Conservation (phyloP, 2,113 vertebrate species). For the Takifugu bimaculatus region DNA sequence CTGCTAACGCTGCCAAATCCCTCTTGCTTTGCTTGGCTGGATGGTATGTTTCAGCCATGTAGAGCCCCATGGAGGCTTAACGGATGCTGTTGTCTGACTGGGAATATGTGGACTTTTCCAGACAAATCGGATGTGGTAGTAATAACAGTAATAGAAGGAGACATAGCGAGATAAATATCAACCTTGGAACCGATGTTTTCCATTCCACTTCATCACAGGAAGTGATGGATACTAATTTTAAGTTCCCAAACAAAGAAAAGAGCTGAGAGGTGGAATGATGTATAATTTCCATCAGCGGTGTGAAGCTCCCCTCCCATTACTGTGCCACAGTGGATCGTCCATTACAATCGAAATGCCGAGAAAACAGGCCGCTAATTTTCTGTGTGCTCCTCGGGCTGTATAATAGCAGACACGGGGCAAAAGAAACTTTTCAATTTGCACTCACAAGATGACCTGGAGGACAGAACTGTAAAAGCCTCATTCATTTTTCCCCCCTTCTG, state of each 20-base stretch:
- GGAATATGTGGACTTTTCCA: constrained; percentile 14
- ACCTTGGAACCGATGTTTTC: constrained; percentile 21
- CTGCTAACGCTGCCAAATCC: constrained; percentile 40
- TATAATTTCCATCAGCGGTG: constrained; percentile 24
- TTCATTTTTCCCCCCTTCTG: constrained; percentile 33
- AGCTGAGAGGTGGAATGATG: constrained; percentile 1
- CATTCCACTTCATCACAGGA: constrained; percentile 16
- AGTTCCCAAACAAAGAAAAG: constrained; percentile 22
- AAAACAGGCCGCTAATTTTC: constrained; percentile 22
- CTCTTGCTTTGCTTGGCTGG: constrained; percentile 38
- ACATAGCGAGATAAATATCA: constrained; percentile 27
- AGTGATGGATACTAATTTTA: constrained; percentile 26
- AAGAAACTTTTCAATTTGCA: constrained; percentile 55
- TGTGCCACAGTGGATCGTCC: constrained; percentile 3
- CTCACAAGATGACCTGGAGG: neutral
- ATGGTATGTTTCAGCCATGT: constrained; percentile 34
- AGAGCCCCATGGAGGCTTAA: constrained; percentile 40
- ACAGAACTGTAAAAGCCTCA: constrained; percentile 19
- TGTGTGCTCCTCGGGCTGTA: constrained; percentile 34
- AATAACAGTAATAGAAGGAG: constrained; percentile 32
- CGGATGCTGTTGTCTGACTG: constrained; percentile 47
- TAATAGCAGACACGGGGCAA: constrained; percentile 27
- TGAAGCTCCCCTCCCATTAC: constrained; percentile 15
- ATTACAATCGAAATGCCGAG: constrained; percentile 12
- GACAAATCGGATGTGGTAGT: constrained; percentile 20